Evolutionary conservation across 2,113 vertebrate species (phyloP).

Genomic region (Calypte anna): DNA sequence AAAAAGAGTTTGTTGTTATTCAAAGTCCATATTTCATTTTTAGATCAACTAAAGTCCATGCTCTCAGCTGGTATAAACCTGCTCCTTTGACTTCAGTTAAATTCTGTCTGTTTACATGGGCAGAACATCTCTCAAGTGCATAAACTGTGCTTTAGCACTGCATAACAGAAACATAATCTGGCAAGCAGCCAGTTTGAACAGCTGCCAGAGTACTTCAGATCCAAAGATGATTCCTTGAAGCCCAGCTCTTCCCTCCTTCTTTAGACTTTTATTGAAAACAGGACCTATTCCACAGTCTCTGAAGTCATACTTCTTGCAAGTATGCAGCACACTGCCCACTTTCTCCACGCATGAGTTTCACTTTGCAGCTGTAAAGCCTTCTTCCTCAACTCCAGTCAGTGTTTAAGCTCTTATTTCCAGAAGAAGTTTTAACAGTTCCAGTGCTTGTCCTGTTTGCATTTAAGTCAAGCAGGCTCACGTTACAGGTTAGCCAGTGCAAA

Average conservation of each 20-base stretch:
- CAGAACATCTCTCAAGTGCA: not conserved
- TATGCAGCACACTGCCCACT: not conserved
- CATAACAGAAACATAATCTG: slow-evolving; percentile 28
- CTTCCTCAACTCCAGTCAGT: not conserved
- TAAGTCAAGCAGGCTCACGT: not conserved
- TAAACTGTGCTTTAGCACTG: not conserved
- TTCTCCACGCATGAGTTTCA: not conserved
- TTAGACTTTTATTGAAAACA: slow-evolving; percentile 34
- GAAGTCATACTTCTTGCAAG: not conserved
- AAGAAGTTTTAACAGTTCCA: not conserved
- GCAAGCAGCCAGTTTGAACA: slow-evolving; percentile 6
- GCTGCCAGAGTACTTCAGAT: not conserved
- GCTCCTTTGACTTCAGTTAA: not conserved
- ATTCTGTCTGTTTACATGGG: not conserved
- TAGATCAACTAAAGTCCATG: not conserved
- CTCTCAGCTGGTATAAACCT: not conserved
- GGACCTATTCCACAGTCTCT: slow-evolving; percentile 5
- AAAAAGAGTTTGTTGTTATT: not conserved
- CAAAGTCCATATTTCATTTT: not conserved
- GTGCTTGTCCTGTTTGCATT: not conserved
- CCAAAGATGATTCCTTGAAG: slow-evolving; percentile 34
- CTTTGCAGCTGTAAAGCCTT: not conserved
- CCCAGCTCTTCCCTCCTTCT: not conserved
- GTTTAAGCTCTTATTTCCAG: not conserved
- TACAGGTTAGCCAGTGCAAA: not conserved